Percentiles rank a stretch among this genome's conserved stretches.
Conservation (phyloP, 2,888 invertebrate genomes). For the Ryuthela nishihirai region DNA sequence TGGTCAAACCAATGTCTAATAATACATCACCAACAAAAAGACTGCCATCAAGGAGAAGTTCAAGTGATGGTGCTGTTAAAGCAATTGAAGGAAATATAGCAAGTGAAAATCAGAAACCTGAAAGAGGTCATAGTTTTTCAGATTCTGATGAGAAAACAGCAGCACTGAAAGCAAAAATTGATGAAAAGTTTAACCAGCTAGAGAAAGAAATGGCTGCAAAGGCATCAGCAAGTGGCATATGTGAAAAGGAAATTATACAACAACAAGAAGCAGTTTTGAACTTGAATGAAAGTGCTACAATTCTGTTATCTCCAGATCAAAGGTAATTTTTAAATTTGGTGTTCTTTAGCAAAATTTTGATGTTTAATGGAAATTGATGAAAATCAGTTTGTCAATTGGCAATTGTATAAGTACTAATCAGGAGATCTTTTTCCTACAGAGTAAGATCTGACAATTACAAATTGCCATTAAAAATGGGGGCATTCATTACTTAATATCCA, state of each 20-base stretch:
- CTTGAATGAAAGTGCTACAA: slow-evolving; percentile 4
- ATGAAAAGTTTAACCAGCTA: slow-evolving; percentile 37
- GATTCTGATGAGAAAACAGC: slow-evolving; percentile 37
- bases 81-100: slow-evolving; percentile 10
- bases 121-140: slow-evolving; percentile 32
- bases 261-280: slow-evolving; percentile 22
- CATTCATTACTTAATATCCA: too few relatives aligned
- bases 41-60: slow-evolving; percentile 31
- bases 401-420: too few relatives aligned
- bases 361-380: too few relatives aligned
- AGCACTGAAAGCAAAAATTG: slow-evolving; percentile 33
- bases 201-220: slow-evolving; percentile 40
- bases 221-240: slow-evolving; percentile 15
- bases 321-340: slow-evolving; percentile 18
- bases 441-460: too few relatives aligned
- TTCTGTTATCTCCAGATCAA: slow-evolving; percentile 26
- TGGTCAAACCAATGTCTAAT: too few relatives aligned
- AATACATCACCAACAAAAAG: too few relatives aligned
- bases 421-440: too few relatives aligned
- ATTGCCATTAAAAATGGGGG: too few relatives aligned
- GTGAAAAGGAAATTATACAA: slow-evolving; percentile 9
- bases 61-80: slow-evolving; percentile 36
- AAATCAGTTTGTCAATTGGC: too few relatives aligned
- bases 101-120: slow-evolving; percentile 15
- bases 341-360: too few relatives aligned